These are phyloP conservation scores for Apamea epomidion DNA, from an alignment of 2,888 invertebrate species.

Conservation along the genomic window DNA sequence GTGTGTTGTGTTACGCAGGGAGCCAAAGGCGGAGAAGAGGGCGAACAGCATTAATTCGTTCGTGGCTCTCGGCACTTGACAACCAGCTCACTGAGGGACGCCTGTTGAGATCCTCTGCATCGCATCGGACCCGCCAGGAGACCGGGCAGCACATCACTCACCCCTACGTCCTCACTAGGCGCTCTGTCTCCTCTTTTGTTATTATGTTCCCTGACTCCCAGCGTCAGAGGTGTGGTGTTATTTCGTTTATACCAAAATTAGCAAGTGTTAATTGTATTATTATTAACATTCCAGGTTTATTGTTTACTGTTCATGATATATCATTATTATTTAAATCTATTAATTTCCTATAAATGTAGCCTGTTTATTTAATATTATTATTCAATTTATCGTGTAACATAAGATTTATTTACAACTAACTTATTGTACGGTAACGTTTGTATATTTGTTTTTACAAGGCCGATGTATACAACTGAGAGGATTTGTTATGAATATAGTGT, in stretches of 20 bases:
- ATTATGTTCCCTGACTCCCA: slow-evolving; percentile 72
- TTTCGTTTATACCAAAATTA: slow-evolving; percentile 88
- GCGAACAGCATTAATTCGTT: slow-evolving; percentile 96
- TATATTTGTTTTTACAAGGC: slow-evolving; percentile 86
- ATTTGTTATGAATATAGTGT: slow-evolving; percentile 88
- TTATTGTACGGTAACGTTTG: slow-evolving; percentile 84
- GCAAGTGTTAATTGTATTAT: slow-evolving; percentile 86
- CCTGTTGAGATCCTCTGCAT: slow-evolving; percentile 86
- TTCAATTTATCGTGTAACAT: slow-evolving; percentile 85
- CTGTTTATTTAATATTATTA: slow-evolving; percentile 86
- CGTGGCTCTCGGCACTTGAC: slow-evolving; percentile 93
- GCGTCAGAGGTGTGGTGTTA: slow-evolving; percentile 83
- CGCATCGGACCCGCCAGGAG: slow-evolving; percentile 82
- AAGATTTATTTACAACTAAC: slow-evolving; percentile 90
- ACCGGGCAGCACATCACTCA: slow-evolving; percentile 69
- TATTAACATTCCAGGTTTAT: slow-evolving; percentile 90
- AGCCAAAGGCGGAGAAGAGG: slow-evolving; percentile 96
- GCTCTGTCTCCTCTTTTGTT: slow-evolving; percentile 80
- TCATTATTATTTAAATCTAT: slow-evolving; percentile 83
- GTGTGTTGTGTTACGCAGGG: slow-evolving; percentile 87
- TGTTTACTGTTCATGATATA: slow-evolving; percentile 85
- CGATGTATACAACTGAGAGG: slow-evolving; percentile 87
- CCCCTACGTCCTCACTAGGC: slow-evolving; percentile 67
- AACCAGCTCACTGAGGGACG: slow-evolving; percentile 91
- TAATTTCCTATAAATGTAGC: slow-evolving; percentile 82